Percentiles rank a stretch among this genome's conserved stretches.
Evolutionary conservation across 2,113 vertebrate genomes (phyloP).

Genomic region (Myxocyprinus asiaticus): DNA sequence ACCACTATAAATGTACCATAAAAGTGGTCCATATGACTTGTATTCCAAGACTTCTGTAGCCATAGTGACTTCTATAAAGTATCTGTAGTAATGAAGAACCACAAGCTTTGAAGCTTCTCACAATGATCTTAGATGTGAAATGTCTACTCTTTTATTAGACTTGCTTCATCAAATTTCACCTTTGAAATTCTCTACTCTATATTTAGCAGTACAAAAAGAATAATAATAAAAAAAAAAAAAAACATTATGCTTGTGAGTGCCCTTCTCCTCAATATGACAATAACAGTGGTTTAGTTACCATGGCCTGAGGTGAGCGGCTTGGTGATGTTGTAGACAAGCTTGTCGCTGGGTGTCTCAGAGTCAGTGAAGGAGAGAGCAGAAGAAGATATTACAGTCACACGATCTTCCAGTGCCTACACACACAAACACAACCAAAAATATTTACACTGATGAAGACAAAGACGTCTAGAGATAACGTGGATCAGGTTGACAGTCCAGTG

Average conservation of each 20-base stretch:
- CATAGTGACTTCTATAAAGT: neutral
- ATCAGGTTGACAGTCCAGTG: constrained; percentile 13
- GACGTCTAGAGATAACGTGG: constrained; percentile 27
- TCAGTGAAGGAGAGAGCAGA: constrained; percentile 88
- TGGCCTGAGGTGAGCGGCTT: constrained; percentile 81
- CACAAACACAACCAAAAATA: constrained; percentile 29
- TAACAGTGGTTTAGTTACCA: constrained; percentile 72
- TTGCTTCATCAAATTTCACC: constrained; percentile 7
- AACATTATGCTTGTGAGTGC: constrained; percentile 18
- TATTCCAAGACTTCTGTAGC: neutral
- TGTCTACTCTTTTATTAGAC: neutral
- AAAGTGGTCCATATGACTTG: no score
- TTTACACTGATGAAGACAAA: constrained; percentile 17
- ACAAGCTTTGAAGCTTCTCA: neutral
- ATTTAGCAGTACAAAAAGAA: constrained; percentile 29
- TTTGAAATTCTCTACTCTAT: neutral
- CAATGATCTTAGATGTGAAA: neutral
- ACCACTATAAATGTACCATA: no score
- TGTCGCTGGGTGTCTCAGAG: constrained; percentile 79
- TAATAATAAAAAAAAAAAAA: constrained; percentile 23
- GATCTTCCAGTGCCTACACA: constrained; percentile 87
- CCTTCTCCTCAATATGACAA: constrained; percentile 25
- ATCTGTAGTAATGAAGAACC: neutral
- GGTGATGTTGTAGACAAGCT: constrained; percentile 90
- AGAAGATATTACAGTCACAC: constrained; percentile 84